Conservation (phyloP, 2,113 vertebrate genomes). For the Malurus alboscapulatus region DNA sequence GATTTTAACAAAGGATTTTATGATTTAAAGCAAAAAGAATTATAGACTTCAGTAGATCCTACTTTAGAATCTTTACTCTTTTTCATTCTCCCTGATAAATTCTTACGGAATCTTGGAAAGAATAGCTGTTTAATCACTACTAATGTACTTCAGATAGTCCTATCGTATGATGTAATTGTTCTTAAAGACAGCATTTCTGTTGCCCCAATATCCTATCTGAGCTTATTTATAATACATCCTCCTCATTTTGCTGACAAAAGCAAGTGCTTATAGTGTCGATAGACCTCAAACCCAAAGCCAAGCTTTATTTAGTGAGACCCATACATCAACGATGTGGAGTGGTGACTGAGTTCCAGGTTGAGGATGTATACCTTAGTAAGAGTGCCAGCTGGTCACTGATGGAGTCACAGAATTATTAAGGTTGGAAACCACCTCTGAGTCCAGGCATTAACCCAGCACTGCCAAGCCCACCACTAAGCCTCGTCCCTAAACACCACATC, state of each 20-base stretch:
- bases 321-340: background rate
- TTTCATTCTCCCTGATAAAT: slow-evolving; percentile 6
- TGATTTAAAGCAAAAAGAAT: background rate
- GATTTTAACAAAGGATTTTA: slow-evolving; percentile 31
- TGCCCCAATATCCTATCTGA: background rate
- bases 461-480: background rate
- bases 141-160: background rate
- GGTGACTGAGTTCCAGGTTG: background rate
- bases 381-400: background rate
- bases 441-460: no score
- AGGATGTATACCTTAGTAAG: background rate
- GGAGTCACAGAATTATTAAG: background rate
- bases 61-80: slow-evolving; percentile 1
- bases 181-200: background rate
- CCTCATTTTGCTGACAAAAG: background rate
- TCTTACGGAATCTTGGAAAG: slow-evolving; percentile 21
- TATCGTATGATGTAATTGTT: background rate
- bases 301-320: background rate
- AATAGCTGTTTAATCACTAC: slow-evolving; percentile 4
- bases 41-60: background rate
- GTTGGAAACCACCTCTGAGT: background rate
- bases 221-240: background rate
- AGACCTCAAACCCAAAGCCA: background rate
- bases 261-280: background rate
- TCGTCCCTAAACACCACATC: accelerated